phyloP scores from a whole-genome alignment of 2,797 vertebrate species.

The Pygocentrus nattereri region DNA sequence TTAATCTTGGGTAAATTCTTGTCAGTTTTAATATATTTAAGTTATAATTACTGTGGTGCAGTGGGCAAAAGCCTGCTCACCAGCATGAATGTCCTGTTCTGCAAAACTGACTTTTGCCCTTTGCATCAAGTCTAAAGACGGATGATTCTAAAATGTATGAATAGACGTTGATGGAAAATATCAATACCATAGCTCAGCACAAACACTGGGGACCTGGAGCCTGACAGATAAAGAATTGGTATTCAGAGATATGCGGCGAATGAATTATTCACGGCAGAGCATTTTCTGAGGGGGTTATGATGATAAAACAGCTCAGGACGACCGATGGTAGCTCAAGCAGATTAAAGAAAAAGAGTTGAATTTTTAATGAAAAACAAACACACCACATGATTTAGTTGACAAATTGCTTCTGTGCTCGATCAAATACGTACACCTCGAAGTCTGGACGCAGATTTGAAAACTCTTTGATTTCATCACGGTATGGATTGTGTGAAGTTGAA shows the following conservation, averaged over 20 bases:
- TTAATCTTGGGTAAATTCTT: background rate
- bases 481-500: background rate
- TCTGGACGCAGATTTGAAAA: background rate
- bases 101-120: conserved; percentile 10
- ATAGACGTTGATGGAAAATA: conserved; percentile 8
- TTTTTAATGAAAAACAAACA: background rate
- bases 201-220: conserved; percentile 37
- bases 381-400: background rate
- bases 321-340: background rate
- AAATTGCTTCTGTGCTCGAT: background rate
- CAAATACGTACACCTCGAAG: background rate
- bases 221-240: conserved; percentile 50
- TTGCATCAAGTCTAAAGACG: conserved; percentile 2
- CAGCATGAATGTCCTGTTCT: background rate
- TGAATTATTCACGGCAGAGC: conserved; percentile 42
- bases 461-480: background rate
- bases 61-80: background rate
- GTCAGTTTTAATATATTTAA: background rate
- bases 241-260: conserved; percentile 25
- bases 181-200: background rate
- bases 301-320: conserved; percentile 20
- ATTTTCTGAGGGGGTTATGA: background rate
- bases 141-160: background rate
- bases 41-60: background rate
- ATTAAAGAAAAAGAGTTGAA: conserved; percentile 10